These are phyloP conservation scores for Semibalanus balanoides DNA, from an alignment of 1,140 invertebrate genomes.

Conservation along the genomic window DNA sequence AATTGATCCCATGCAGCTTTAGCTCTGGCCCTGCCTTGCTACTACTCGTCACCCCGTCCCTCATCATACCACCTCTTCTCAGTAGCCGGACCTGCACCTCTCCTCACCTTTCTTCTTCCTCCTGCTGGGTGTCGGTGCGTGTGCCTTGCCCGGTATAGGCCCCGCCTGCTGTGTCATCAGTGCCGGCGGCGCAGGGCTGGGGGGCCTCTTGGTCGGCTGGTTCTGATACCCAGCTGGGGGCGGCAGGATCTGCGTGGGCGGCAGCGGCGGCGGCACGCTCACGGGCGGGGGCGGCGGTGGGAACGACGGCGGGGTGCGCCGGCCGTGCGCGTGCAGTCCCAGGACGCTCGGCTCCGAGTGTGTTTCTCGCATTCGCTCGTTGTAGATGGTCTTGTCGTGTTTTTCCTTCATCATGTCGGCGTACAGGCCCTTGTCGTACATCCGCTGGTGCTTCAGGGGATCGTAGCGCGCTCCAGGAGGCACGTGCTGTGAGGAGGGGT, in stretches of 20 bases:
- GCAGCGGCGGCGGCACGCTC: conserved; percentile 4
- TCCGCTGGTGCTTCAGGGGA: not conserved
- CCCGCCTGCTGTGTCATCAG: not conserved
- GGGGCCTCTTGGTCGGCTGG: conserved; percentile 6
- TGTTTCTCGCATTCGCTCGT: not conserved
- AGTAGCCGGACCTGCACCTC: too few relatives aligned
- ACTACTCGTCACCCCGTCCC: too few relatives aligned
- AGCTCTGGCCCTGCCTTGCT: too few relatives aligned
- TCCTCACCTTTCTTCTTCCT: conserved; percentile 12
- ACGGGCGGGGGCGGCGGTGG: conserved; percentile 11
- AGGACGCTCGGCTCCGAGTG: conserved; percentile 3
- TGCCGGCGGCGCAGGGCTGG: conserved; percentile 8
- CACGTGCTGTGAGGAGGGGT: not conserved
- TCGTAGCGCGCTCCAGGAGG: not conserved
- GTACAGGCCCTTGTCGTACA: not conserved
- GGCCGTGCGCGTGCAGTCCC: conserved; percentile 13
- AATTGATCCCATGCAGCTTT: too few relatives aligned
- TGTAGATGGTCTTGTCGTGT: not conserved
- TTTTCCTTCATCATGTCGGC: not conserved
- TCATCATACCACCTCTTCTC: too few relatives aligned
- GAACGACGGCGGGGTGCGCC: conserved; percentile 8
- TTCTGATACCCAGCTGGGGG: conserved; percentile 7
- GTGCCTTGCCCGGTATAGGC: conserved; percentile 11
- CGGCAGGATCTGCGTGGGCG: not conserved
- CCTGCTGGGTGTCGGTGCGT: conserved; percentile 12